Evolutionary conservation across 2,888 invertebrate genomes (phyloP).

Genomic region (Blera fallax): DNA sequence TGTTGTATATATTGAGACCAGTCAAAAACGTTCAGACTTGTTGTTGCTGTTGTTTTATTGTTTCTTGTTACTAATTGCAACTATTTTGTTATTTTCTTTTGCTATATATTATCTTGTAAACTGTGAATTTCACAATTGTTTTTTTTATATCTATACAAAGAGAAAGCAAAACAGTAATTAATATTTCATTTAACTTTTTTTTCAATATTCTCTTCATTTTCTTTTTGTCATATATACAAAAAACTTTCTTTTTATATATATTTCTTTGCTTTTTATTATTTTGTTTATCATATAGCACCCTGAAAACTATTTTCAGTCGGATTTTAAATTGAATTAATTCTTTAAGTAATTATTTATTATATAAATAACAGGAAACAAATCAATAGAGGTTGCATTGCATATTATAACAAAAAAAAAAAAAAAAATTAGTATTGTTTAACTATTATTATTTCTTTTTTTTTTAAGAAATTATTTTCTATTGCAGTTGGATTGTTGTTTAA

Average conservation of each 20-base stretch:
- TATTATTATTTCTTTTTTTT: conserved; percentile 47
- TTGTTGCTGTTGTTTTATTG: conserved; percentile 67
- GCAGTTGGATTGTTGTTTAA: conserved; percentile 57
- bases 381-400: conserved; percentile 70
- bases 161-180: conserved; percentile 51
- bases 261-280: conserved; percentile 42
- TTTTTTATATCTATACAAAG: conserved; percentile 53
- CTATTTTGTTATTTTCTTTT: conserved; percentile 59
- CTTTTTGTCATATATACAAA: conserved; percentile 2
- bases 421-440: conserved; percentile 62
- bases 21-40: conserved; percentile 81
- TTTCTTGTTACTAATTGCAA: conserved; percentile 73
- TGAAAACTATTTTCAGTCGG: conserved; percentile 82
- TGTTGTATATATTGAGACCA: conserved; percentile 74
- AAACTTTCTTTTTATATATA: conserved; percentile 13
- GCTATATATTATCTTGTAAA: conserved; percentile 8
- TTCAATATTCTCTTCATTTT: conserved; percentile 7
- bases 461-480: conserved; percentile 51
- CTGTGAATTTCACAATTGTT: conserved; percentile 15
- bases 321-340: conserved; percentile 74
- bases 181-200: conserved; percentile 33
- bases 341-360: conserved; percentile 67
- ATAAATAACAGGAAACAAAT: conserved; percentile 72
- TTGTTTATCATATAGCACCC: conserved; percentile 79
- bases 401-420: conserved; percentile 69